Base-by-base conservation (phyloP, 2,797 vertebrate species). In the Channa striata region DNA sequence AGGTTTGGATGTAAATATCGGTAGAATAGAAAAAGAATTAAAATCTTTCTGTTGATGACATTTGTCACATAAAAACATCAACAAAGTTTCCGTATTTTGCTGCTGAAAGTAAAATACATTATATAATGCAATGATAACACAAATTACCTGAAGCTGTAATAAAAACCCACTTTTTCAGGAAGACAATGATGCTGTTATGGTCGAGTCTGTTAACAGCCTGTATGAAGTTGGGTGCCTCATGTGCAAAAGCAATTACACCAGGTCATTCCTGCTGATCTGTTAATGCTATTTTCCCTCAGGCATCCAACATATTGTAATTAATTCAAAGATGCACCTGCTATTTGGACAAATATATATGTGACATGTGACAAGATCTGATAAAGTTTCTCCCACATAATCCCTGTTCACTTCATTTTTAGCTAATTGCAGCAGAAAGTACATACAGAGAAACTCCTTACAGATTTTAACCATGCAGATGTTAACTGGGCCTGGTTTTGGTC, bases 401-500 rank as follows among this genome's bases (percentile, higher is more conserved):
- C 68, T 64, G 84, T 64, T 77, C 21, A 68, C 46, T 83, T 69
- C 4, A 71, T 87, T 66, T 50, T 77, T 68, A 19, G 47, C 65
- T 89, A 90, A 91, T 82, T 82, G 69, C 77, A 62, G 78, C 84
- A 82, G 66, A 85, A 91, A 87, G 76, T 43, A n/a, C 78, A 77
- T 62, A 74, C 47, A 60, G 72, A 87, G 80, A 78, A 75, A 57
- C 73, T 81, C 83, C 83, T 85, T 68, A 50, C 74, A 68, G 77
- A 73, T 86, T 81, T 77, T 79, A 81, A 86, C 81, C 86, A 70
- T 78, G 79, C 74, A 7, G 70, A 65, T 92, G 85, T 91, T 91
- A 89, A 90, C 91, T 76, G 84, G 59, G 81, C 77, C 85, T 87
- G 87, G 80, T 81, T 87, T 77, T 72, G 81, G 88, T 87, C 86